phyloP scores from a whole-genome alignment of 2,888 invertebrate genomes.

The Smittia aterrima region DNA sequence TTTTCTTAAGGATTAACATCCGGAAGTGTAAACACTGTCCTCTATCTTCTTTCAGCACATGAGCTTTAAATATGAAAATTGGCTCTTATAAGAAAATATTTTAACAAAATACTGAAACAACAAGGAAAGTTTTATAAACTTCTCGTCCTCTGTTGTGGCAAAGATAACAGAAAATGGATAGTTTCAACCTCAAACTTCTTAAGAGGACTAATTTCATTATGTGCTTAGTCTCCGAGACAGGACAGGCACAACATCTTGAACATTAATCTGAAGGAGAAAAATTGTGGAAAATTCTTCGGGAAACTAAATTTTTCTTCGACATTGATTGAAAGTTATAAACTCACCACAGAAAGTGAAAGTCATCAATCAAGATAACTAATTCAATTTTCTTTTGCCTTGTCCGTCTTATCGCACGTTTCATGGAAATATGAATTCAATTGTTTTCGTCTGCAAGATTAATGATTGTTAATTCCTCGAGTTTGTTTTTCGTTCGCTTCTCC shows the following conservation, averaged over 20 bases:
- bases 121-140: not conserved
- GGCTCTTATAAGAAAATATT: not conserved
- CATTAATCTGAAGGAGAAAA: not conserved
- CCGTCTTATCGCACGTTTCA: not conserved
- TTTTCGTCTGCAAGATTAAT: constrained; percentile 11
- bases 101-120: not conserved
- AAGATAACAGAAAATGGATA: constrained; percentile 7
- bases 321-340: too few relatives aligned
- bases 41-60: not conserved
- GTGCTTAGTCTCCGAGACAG: not conserved
- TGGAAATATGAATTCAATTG: constrained; percentile 5
- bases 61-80: not conserved
- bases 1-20: constrained; percentile 5
- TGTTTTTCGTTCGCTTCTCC: not conserved
- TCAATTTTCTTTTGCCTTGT: not conserved
- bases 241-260: not conserved
- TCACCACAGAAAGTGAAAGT: not conserved
- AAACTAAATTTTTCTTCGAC: not conserved
- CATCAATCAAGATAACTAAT: constrained; percentile 17
- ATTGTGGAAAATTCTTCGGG: not conserved
- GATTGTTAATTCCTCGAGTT: not conserved
- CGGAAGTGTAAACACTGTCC: constrained; percentile 2
- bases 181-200: not conserved
- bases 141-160: not conserved
- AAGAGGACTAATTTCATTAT: not conserved